Conservation (phyloP, 2,797 vertebrate species). For the Parauchenoglanis punctatus region DNA sequence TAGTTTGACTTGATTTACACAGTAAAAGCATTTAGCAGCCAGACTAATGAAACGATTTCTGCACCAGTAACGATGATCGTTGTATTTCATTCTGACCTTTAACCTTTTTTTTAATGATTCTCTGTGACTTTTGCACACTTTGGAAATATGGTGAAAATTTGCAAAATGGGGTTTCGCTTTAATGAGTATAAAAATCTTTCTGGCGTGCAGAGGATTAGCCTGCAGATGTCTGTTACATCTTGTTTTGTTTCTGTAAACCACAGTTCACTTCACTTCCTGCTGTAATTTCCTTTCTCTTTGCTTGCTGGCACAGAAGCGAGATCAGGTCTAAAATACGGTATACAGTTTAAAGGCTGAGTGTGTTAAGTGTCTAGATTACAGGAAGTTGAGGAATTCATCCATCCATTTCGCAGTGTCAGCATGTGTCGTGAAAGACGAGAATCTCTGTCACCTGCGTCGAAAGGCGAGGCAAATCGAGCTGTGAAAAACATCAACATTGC, state of each 20-base stretch:
- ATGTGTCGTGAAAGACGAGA: background rate
- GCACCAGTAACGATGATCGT: background rate
- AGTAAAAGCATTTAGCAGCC: conserved; percentile 13
- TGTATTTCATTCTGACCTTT: background rate
- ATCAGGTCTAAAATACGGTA: background rate
- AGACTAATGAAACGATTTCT: conserved; percentile 12
- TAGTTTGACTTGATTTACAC: conserved; percentile 19
- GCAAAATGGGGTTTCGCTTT: background rate
- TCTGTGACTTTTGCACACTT: background rate
- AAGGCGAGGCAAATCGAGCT: background rate
- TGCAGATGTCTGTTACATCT: background rate
- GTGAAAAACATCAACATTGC: background rate
- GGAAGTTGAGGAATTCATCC: background rate
- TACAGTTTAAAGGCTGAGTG: background rate
- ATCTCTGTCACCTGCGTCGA: background rate
- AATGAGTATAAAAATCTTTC: background rate
- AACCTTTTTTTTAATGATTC: background rate
- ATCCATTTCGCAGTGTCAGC: background rate
- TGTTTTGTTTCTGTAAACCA: background rate
- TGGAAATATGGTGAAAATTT: background rate
- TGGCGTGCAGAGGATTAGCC: background rate
- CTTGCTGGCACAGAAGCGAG: background rate
- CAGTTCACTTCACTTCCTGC: conserved; percentile 11
- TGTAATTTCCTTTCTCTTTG: background rate
- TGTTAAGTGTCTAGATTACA: background rate